Evolutionary conservation across 1,140 invertebrate species (phyloP).

Genomic region (Drosophila teissieri): DNA sequence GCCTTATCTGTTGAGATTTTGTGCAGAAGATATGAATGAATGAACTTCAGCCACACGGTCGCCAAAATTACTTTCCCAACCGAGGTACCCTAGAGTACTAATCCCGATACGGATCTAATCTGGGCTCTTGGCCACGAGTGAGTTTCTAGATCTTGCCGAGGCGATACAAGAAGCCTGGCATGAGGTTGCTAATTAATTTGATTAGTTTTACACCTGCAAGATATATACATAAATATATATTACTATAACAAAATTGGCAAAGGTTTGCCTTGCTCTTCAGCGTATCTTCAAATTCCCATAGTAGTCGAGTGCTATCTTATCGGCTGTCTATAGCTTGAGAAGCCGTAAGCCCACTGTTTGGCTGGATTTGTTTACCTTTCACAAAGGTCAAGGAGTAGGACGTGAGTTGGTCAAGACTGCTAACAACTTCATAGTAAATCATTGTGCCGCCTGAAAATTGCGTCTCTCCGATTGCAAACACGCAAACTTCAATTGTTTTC

Average conservation of each 20-base stretch:
- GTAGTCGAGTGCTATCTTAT: conserved; percentile 37
- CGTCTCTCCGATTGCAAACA: conserved; percentile 24
- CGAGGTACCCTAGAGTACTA: conserved; percentile 2
- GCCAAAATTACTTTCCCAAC: conserved; percentile 42
- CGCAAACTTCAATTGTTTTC: conserved; percentile 23
- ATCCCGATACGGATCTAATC: conserved; percentile 35
- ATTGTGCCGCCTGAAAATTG: conserved; percentile 9
- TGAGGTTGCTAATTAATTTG: conserved; percentile 53
- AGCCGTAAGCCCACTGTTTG: conserved; percentile 14
- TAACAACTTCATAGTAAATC: conserved; percentile 2
- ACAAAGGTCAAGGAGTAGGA: conserved; percentile 23
- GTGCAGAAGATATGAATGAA: conserved; percentile 20
- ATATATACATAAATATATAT: background rate
- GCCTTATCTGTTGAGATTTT: conserved; percentile 38
- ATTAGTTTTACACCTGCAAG: conserved; percentile 18
- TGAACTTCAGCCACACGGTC: conserved; percentile 32
- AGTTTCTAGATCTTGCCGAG: background rate
- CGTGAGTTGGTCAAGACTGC: conserved; percentile 2
- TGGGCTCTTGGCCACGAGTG: background rate
- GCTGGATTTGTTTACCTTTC: conserved; percentile 7
- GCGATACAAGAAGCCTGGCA: background rate
- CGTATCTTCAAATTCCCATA: background rate
- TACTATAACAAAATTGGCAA: conserved; percentile 2
- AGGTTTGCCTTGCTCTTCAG: conserved; percentile 4
- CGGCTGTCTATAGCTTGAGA: background rate